Conservation (phyloP, 2,797 vertebrate species). For the Peromyscus attwateri region DNA sequence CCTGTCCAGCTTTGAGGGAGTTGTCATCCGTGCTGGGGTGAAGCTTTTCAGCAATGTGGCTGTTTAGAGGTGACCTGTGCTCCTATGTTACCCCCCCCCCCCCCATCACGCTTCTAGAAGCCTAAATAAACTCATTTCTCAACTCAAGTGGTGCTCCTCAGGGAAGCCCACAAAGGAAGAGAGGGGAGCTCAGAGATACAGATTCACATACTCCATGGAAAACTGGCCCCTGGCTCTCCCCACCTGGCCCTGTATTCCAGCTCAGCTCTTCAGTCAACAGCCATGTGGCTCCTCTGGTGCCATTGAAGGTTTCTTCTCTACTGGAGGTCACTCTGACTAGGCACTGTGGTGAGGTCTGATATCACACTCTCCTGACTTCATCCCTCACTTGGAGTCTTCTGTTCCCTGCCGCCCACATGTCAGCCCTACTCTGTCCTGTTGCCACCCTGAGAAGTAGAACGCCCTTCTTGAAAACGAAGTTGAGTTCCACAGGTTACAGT, state of each 20-base stretch:
- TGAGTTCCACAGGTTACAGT: neutral
- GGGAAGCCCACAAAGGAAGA: conserved; percentile 1
- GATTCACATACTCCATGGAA: neutral
- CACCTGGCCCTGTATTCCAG: neutral
- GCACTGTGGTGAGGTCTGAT: neutral
- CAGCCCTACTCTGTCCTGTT: neutral
- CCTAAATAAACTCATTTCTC: neutral
- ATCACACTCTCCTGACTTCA: neutral
- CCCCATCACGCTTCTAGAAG: too few relatives aligned
- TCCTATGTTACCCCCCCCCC: neutral
- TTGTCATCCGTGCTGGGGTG: neutral
- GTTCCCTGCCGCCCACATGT: neutral
- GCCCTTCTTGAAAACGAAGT: neutral
- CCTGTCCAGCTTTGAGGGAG: neutral
- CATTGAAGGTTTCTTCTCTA: neutral
- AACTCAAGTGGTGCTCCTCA: neutral
- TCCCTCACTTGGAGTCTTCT: neutral
- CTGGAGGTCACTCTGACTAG: neutral
- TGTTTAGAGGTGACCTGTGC: neutral
- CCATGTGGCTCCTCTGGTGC: neutral
- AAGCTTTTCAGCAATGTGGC: too few relatives aligned
- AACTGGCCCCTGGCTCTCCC: neutral
- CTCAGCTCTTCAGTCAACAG: neutral
- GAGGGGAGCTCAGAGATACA: neutral
- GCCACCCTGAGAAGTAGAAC: neutral